Evolutionary conservation across 1,140 invertebrate species (phyloP).

Genomic region (Paralvinella palmiformis): DNA sequence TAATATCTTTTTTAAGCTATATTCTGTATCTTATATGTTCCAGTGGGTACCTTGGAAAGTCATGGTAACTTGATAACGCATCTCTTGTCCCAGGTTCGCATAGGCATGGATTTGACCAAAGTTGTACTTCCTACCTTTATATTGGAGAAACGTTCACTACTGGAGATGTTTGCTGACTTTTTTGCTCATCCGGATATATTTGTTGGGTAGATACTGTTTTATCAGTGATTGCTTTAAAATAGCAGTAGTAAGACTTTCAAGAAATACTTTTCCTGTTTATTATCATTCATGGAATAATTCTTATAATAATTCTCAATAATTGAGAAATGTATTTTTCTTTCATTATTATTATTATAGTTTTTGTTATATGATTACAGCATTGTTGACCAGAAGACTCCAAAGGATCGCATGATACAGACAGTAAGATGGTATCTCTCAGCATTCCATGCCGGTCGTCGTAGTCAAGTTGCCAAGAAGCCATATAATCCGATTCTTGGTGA

Average conservation of each 20-base stretch:
- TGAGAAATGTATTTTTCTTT: neutral
- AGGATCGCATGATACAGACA: conserved; percentile 87
- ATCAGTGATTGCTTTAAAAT: too few species aligned
- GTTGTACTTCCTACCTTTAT: conserved; percentile 52
- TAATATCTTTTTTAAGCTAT: too few species aligned
- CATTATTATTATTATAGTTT: too few species aligned
- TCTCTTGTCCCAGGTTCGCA: conserved; percentile 48
- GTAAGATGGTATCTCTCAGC: conserved; percentile 55
- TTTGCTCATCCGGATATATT: conserved; percentile 51
- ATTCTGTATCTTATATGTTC: neutral
- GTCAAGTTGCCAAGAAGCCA: conserved; percentile 63
- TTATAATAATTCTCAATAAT: neutral
- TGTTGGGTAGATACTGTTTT: conserved; percentile 42
- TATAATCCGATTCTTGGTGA: conserved; percentile 54
- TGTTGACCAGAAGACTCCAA: conserved; percentile 71
- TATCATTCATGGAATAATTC: neutral
- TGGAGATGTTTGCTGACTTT: conserved; percentile 53
- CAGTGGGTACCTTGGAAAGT: conserved; percentile 73
- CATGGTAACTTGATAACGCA: conserved; percentile 87
- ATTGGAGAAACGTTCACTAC: conserved; percentile 45
- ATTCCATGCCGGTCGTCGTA: conserved; percentile 85
- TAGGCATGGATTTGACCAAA: conserved; percentile 51
- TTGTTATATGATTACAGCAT: conserved; percentile 58
- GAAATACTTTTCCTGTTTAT: neutral
- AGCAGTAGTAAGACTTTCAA: neutral